Percentiles rank a stretch among this genome's conserved stretches.
phyloP scores from a whole-genome alignment of 2,888 invertebrate species.

The Drosophila differens region DNA sequence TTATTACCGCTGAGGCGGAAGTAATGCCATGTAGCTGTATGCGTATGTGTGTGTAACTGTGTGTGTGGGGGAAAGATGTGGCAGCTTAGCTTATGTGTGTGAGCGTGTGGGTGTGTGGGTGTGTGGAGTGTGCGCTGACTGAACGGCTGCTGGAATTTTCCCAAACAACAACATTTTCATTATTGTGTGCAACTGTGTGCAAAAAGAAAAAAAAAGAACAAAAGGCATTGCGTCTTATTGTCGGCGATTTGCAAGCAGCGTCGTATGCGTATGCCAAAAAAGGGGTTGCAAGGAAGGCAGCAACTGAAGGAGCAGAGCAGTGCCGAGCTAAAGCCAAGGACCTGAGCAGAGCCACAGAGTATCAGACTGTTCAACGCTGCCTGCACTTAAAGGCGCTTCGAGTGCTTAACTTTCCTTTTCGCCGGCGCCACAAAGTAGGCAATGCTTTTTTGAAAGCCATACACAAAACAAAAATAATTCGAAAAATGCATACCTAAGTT shows the following conservation, averaged over 20 bases:
- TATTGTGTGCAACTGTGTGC: conserved; percentile 81
- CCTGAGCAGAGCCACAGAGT: neutral
- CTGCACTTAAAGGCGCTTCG: conserved; percentile 56
- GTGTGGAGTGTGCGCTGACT: conserved; percentile 35
- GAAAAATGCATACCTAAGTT: neutral
- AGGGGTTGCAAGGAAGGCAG: conserved; percentile 51
- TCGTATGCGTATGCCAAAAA: conserved; percentile 46
- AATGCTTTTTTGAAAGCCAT: conserved; percentile 54
- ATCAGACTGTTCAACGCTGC: neutral
- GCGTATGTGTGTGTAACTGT: conserved; percentile 29
- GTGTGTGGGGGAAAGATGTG: conserved; percentile 1
- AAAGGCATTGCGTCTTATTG: conserved; percentile 68
- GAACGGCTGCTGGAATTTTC: conserved; percentile 78
- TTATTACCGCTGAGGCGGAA: conserved; percentile 84
- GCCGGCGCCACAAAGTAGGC: conserved; percentile 72
- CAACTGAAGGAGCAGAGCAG: neutral
- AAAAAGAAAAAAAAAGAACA: conserved; percentile 68
- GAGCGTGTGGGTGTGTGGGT: conserved; percentile 2
- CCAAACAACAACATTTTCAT: conserved; percentile 84
- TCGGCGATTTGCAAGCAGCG: conserved; percentile 37
- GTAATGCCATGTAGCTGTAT: conserved; percentile 69
- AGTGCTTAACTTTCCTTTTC: conserved; percentile 77
- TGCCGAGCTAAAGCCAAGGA: neutral
- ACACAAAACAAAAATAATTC: neutral
- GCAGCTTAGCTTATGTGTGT: conserved; percentile 10